Conservation (phyloP, 2,888 invertebrate species). For the Agrilus mali region DNA sequence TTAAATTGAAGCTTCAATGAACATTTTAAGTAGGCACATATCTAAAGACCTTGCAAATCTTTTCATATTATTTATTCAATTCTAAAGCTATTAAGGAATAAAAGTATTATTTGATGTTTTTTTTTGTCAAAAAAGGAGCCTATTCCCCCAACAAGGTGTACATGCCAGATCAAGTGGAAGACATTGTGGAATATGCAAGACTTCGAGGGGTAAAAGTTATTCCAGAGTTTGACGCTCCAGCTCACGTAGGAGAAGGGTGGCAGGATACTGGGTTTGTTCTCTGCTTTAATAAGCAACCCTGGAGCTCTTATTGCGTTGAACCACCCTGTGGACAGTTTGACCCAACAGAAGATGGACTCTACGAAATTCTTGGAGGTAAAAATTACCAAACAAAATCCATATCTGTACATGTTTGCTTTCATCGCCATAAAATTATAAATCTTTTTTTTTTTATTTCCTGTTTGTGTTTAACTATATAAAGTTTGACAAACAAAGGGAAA, state of each 20-base stretch:
- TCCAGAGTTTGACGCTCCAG: slow-evolving; percentile 88
- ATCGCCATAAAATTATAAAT: neutral
- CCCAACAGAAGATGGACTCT: slow-evolving; percentile 56
- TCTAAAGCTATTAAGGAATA: no score
- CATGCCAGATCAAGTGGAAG: slow-evolving; percentile 39
- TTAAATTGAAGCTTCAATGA: no score
- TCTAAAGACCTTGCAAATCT: no score
- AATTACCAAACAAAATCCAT: neutral
- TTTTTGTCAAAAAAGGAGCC: slow-evolving; percentile 57
- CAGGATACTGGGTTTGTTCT: slow-evolving; percentile 54
- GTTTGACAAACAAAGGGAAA: no score
- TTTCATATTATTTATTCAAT: no score
- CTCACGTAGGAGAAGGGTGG: slow-evolving; percentile 82
- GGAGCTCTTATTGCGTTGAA: slow-evolving; percentile 60
- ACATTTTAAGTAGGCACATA: no score
- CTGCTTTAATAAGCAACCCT: slow-evolving; percentile 64
- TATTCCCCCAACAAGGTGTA: slow-evolving; percentile 61
- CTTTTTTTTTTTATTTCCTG: neutral
- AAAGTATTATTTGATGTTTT: no score
- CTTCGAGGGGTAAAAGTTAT: slow-evolving; percentile 72
- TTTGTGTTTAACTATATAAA: no score
- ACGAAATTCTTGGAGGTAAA: slow-evolving; percentile 44
- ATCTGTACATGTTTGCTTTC: neutral
- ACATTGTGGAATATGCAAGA: slow-evolving; percentile 54
- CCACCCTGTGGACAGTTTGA: slow-evolving; percentile 80